Evolutionary conservation across 2,888 invertebrate species (phyloP).

Genomic region (Drosophila imparisetae): DNA sequence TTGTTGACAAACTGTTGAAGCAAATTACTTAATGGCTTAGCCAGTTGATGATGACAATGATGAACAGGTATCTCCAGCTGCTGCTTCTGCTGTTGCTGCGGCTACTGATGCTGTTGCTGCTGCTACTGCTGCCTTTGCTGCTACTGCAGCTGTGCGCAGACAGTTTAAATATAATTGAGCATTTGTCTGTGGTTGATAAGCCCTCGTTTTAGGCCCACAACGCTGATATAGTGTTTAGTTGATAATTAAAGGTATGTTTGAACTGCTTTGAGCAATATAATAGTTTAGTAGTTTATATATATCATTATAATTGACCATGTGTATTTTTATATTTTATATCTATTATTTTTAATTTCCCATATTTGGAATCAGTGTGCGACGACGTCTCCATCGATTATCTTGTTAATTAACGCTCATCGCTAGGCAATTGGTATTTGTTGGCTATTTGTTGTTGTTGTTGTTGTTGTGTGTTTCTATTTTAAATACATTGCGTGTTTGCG

Average conservation of each 20-base stretch:
- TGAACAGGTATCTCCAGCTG: slow-evolving; percentile 36
- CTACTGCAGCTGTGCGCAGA: slow-evolving; percentile 17
- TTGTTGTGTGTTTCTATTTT: slow-evolving; percentile 24
- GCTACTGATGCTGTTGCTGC: not conserved
- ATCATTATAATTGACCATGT: not conserved
- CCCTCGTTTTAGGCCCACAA: not conserved
- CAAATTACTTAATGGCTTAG: slow-evolving; percentile 72
- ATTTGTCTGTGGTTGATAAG: not conserved
- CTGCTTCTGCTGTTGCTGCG: slow-evolving; percentile 1
- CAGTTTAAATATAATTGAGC: slow-evolving; percentile 8
- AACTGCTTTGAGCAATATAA: not conserved
- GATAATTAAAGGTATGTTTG: not conserved
- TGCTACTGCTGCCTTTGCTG: slow-evolving; percentile 15
- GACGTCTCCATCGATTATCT: slow-evolving; percentile 62
- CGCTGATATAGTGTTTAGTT: not conserved
- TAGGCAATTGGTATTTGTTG: slow-evolving; percentile 12
- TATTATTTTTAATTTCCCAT: slow-evolving; percentile 1
- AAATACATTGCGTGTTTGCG: slow-evolving; percentile 46
- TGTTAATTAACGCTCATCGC: slow-evolving; percentile 65
- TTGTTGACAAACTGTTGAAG: slow-evolving; percentile 68
- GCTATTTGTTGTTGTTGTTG: slow-evolving; percentile 4
- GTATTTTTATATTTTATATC: not conserved
- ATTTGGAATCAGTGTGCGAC: slow-evolving; percentile 43
- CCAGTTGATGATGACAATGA: slow-evolving; percentile 57
- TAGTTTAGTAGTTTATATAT: not conserved